Conservation (phyloP, 2,797 vertebrate species). For the Gymnothorax javanicus region DNA sequence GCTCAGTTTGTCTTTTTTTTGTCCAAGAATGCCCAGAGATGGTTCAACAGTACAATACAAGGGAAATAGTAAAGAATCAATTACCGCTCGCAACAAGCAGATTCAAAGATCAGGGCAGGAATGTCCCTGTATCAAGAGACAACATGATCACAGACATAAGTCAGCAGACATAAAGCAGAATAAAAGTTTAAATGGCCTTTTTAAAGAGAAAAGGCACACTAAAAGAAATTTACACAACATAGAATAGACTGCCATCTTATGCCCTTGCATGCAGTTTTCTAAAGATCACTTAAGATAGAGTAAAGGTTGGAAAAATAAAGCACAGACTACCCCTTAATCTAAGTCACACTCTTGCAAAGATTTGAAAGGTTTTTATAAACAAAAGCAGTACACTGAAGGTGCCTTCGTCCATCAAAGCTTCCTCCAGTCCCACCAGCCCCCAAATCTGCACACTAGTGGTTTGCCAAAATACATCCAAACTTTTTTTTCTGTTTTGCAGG, state of each 20-base stretch:
- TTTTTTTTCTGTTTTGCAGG: background rate
- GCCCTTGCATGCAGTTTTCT: conserved; percentile 70
- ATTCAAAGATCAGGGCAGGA: conserved; percentile 90
- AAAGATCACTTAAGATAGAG: conserved; percentile 52
- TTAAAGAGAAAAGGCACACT: conserved; percentile 80
- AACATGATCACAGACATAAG: conserved; percentile 90
- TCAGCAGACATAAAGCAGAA: conserved; percentile 67
- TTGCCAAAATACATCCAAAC: conserved; percentile 6
- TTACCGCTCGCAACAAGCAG: conserved; percentile 95
- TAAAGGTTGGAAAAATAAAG: conserved; percentile 47
- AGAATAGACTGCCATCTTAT: conserved; percentile 58
- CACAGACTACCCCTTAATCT: conserved; percentile 37
- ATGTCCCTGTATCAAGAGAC: conserved; percentile 93
- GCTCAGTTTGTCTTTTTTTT: conserved; percentile 54
- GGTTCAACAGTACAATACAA: conserved; percentile 79
- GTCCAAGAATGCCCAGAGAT: conserved; percentile 65
- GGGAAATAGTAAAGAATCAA: conserved; percentile 93
- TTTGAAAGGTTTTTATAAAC: conserved; percentile 70
- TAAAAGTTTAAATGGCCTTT: conserved; percentile 62
- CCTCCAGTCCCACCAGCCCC: conserved; percentile 37
- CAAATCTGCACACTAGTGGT: conserved; percentile 31
- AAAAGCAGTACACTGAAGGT: conserved; percentile 90
- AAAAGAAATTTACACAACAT: conserved; percentile 77
- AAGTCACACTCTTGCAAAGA: conserved; percentile 74
- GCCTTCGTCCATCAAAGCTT: conserved; percentile 77